Evolutionary conservation across 2,888 invertebrate genomes (phyloP), one percentile per base, ranked within the genome.

Genomic region (Drosophila neutralis): DNA sequence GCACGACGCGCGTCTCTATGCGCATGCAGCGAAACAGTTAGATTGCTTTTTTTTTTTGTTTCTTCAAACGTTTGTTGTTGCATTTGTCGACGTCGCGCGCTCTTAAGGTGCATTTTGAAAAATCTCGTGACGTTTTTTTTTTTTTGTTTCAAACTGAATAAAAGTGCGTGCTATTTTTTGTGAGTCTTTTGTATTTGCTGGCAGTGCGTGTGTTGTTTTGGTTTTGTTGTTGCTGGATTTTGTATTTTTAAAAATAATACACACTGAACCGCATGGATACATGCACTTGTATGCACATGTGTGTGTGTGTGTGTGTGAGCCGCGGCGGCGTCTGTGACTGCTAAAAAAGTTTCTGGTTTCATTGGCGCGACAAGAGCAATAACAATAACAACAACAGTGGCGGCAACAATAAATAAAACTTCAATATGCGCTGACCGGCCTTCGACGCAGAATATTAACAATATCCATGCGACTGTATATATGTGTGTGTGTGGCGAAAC

Each of bases 321-420:
- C 75, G 69, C 79, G 64, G 72, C 54, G 79, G 68, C 38, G 79
- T 69, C 57, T 78, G 60, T 48, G 68, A 69, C 56, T 72, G 72
- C 72, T 79, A 69, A 78, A 78, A 76, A 80, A 80, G 80, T 82
- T 82, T 82, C 81, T 83, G 81, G 83, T 82, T 82, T 83, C 76
- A 73, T 68, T 63, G 67, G 62, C 68, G 70, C 73, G 72, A 66
- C 73, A 71, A 64, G 65, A 69, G 70, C 71, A 54, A 63, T 59
- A 71, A 38, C 62, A 69, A 36, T 63, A 42, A 7, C 35, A 27
- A 7, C 42, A 21, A 24, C 60, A 42, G 11, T 29, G 29, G 45
- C 67, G 38, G 36, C 64, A 69, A 73, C 61, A 80, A 82, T 64
- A 74, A 77, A 80, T 80, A 72, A 62, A 76, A 80, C 76, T 79